phyloP scores from a whole-genome alignment of 2,113 vertebrate genomes.

The Erythrocercus mccallii region DNA sequence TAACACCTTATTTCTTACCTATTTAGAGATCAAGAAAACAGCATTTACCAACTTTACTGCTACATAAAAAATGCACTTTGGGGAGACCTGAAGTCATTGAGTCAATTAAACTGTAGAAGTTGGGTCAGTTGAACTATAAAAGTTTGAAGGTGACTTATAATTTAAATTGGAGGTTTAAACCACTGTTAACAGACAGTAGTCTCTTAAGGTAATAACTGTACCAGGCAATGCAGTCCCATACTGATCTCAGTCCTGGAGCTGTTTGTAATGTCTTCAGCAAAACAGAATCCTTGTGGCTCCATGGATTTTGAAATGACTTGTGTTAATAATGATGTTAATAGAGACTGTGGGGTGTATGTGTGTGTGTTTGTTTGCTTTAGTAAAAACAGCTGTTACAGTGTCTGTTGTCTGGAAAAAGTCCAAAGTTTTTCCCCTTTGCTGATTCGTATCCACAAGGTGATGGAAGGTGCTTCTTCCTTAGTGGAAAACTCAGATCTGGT shows the following conservation, averaged over 20 bases:
- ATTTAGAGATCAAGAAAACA: neutral
- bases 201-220: neutral
- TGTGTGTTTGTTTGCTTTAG: neutral
- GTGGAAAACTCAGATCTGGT: neutral
- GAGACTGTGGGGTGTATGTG: neutral
- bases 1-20: neutral
- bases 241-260: neutral
- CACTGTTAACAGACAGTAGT: neutral
- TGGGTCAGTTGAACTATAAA: neutral
- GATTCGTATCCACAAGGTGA: neutral
- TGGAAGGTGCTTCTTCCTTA: accelerated
- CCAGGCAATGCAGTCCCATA: neutral
- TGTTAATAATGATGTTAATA: neutral
- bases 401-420: neutral
- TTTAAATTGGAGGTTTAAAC: neutral
- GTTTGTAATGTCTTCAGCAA: neutral
- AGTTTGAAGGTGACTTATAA: neutral
- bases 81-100: neutral
- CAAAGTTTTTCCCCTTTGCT: neutral
- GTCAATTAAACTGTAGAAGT: neutral
- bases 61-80: neutral
- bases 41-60: neutral
- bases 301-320: neutral
- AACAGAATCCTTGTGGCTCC: neutral
- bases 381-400: neutral